A percentile compares a stretch with the other conserved stretches of the same genome.
These are phyloP conservation scores for Tichodroma muraria DNA, from an alignment of 2,113 vertebrate genomes.

Conservation along the genomic window DNA sequence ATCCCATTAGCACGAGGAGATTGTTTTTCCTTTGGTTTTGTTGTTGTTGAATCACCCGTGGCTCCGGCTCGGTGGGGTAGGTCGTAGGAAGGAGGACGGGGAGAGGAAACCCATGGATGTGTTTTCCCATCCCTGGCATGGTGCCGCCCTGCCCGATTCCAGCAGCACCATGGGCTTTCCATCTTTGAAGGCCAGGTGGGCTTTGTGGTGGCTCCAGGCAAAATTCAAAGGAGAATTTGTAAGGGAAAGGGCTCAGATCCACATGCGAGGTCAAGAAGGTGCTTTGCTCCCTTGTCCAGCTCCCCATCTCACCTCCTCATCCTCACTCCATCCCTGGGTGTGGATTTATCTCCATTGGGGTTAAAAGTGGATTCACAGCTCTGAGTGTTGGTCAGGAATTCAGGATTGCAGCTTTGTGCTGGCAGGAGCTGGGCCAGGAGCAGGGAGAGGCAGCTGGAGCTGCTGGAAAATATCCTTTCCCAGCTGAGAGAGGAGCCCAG, in stretches of 20 bases:
- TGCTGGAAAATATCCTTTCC: background rate
- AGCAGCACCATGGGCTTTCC: background rate
- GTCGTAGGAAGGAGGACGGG: background rate
- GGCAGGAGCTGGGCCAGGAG: background rate
- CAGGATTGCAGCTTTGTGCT: background rate
- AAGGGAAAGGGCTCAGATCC: background rate
- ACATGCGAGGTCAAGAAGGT: fast-evolving
- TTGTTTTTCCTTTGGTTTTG: conserved; percentile 46
- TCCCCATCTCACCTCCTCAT: background rate
- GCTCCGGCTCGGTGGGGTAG: background rate
- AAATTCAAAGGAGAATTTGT: fast-evolving
- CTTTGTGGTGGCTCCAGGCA: background rate
- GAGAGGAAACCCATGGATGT: background rate
- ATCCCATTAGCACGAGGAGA: conserved; percentile 58
- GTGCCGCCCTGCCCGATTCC: background rate
- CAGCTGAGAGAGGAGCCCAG: background rate
- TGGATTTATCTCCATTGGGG: background rate
- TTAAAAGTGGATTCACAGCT: background rate
- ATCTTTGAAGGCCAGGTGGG: background rate
- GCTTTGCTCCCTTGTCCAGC: background rate
- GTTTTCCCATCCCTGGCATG: fast-evolving
- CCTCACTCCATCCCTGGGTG: background rate
- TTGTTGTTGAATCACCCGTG: background rate
- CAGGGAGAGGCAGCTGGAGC: conserved; percentile 9
- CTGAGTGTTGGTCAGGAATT: background rate